Base-by-base conservation (phyloP, 2,113 vertebrate genomes). In the Oophaga pumilio region DNA sequence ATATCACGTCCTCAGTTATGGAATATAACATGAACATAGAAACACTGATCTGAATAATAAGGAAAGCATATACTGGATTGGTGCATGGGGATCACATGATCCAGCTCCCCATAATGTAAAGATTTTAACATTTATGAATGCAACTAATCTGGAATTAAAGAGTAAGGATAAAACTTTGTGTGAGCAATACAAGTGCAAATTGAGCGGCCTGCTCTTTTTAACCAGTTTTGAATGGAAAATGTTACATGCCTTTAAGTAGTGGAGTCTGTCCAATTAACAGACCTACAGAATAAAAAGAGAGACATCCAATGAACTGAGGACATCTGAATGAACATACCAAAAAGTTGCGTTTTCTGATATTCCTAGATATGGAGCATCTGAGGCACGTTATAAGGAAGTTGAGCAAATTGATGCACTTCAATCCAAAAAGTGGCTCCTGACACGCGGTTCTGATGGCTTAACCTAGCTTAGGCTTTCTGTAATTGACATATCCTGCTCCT, bases 221-320 rank as follows among this genome's bases (percentile, higher is more conserved):
- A 56, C 0, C 22, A n/a, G n/a, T 18, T 49, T 53, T n/a, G 49
- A 8, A 76, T 50, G 71, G 9, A 50, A 76, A 13, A 78, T 10
- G 13, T 24, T 17, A 22, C 84, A 64, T 86, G 78, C 84, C 84
- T 86, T 85, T 24, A 78, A 17, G 22, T 66, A 77, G 74, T 22
- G 60, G 59, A 86, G 60, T 64, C 15, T 53, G 84, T 49, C 84
- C 69, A 85, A 76, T 86, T 86, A 78, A 66, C 57, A 53, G 56
- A 78, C 73, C 84, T 86, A 50, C 12, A 12, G 13, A 59, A 66
- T 26, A 81, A 28, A 62, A 62, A 66, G 33, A 17, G 68, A 71
- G 28, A 8, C 15, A 17, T 73, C 20, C 17, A 43, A 8, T 49
- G 20, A 18, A 14, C 33, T 49, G 6, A 73, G 69, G 11, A 73